phyloP scores from a whole-genome alignment of 37 sponge, comb jelly and placozoan genomes.

The Theonella swinhoei region DNA sequence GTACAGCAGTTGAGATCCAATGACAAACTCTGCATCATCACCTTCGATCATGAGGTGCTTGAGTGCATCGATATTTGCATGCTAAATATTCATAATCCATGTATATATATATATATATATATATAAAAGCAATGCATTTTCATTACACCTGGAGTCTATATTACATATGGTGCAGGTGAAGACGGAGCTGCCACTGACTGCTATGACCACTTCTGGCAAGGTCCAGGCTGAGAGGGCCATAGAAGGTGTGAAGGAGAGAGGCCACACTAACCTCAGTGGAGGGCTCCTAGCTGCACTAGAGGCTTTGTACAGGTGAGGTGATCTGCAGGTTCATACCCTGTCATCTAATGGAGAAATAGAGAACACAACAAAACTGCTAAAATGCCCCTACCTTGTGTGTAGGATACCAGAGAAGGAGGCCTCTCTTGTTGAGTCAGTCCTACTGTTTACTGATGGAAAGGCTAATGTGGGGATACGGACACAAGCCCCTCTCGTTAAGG shows the following conservation, averaged over 20 bases:
- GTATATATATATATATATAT: neutral
- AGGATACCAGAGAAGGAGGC: constrained; percentile 50
- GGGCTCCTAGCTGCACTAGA: constrained; percentile 90
- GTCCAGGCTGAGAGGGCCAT: constrained; percentile 80
- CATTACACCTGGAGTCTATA: neutral
- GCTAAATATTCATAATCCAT: neutral
- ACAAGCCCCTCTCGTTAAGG: constrained; percentile 59
- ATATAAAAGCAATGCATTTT: neutral
- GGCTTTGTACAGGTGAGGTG: constrained; percentile 33
- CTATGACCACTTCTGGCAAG: constrained; percentile 87
- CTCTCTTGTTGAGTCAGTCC: constrained; percentile 84
- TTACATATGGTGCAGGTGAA: constrained; percentile 26
- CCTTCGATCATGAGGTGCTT: constrained; percentile 90
- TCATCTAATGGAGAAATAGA: too few species aligned
- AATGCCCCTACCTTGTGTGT: neutral
- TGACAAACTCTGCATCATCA: constrained; percentile 78
- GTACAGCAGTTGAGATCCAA: constrained; percentile 85
- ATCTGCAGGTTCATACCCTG: too few species aligned
- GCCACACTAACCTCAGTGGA: constrained; percentile 96
- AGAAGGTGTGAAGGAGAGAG: constrained; percentile 71
- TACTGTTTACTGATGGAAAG: constrained; percentile 94
- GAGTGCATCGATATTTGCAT: neutral
- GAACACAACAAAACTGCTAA: too few species aligned
- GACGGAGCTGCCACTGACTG: constrained; percentile 65
- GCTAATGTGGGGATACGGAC: constrained; percentile 88